Conservation (phyloP, 2,113 vertebrate species). For the Corydoras sp. region DNA sequence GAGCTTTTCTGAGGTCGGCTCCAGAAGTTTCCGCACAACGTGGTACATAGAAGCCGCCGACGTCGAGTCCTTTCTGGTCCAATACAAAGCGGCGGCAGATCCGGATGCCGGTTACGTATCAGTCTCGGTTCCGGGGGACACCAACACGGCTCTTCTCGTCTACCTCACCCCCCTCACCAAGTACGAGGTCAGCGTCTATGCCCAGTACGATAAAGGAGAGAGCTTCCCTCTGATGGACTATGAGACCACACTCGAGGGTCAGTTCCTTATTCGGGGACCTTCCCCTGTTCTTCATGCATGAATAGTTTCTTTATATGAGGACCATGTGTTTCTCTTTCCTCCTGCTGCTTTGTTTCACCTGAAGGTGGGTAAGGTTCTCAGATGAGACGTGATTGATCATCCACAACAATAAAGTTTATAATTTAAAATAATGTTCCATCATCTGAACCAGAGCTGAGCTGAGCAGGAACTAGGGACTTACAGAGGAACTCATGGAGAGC, state of each 20-base stretch:
- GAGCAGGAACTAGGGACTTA: too few species aligned
- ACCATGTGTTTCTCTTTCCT: not conserved
- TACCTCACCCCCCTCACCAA: slow-evolving; percentile 81
- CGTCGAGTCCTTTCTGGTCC: slow-evolving; percentile 76
- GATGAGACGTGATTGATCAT: too few species aligned
- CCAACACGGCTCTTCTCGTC: slow-evolving; percentile 68
- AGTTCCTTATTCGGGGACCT: not conserved
- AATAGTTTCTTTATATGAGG: not conserved
- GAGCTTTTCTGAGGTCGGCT: slow-evolving; percentile 77
- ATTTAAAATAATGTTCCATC: too few species aligned
- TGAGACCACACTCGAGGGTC: slow-evolving; percentile 85
- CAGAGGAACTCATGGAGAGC: too few species aligned
- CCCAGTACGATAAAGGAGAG: slow-evolving; percentile 82
- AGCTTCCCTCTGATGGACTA: slow-evolving; percentile 76
- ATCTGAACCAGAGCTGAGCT: too few species aligned
- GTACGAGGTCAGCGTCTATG: slow-evolving; percentile 78
- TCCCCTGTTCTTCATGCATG: not conserved
- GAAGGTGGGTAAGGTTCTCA: too few species aligned
- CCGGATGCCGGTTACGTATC: slow-evolving; percentile 66
- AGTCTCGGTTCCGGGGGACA: slow-evolving; percentile 75
- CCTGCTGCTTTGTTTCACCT: not conserved
- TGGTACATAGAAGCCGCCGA: slow-evolving; percentile 74
- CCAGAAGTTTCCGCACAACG: slow-evolving; percentile 76
- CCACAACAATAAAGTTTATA: too few species aligned
- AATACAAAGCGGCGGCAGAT: slow-evolving; percentile 68